Base-by-base conservation (phyloP, 2,113 vertebrate species). In the Geococcyx californianus region DNA sequence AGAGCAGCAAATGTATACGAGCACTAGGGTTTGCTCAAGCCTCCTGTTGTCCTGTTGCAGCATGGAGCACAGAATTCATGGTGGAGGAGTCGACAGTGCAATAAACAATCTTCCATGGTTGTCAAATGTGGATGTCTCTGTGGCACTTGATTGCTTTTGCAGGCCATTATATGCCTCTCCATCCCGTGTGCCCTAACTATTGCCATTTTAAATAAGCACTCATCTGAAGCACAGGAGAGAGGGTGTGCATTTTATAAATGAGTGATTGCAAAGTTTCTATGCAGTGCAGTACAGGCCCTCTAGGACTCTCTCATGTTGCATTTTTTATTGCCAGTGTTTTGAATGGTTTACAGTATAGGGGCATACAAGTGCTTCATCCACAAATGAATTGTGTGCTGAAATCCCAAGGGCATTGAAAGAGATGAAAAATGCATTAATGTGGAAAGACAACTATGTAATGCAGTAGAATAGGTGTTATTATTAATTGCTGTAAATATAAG, bases 401-500 rank as follows among this genome's bases (percentile, higher is more conserved):
- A 91, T 47, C 44, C 51, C 55, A 90, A 78, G 44, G 82, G 14
- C 49, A 55, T 28, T 0, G 0, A 54, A 77, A 81, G 52, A 85
- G 59, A 69, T 88, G 84, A 84, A 94, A 86, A 90, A 86, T 51
- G 15, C 42, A 45, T 69, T 59, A 79, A 36, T 84, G 74, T 36
- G 33, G 51, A 49, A 89, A 70, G 73, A 87, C 89, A 95, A 73
- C 68, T 13, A 55, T 68, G 62, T 84, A 95, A 89, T 62, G 13
- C 18, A 68, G 19, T 54, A 51, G 49, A 88, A 51, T 81, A 72
- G 58, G 26, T 80, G 28, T 90, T 19, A 49, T 73, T 83, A 86
- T 92, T 89, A 95, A 89, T 33, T 77, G 25, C 29, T 95, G 69
- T 87, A 83, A 83, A 90, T 96, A 92, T 38, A 92, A 92, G 95